These are phyloP conservation scores for Lophotis ruficrista DNA, from an alignment of 2,113 vertebrate species.

Conservation along the genomic window DNA sequence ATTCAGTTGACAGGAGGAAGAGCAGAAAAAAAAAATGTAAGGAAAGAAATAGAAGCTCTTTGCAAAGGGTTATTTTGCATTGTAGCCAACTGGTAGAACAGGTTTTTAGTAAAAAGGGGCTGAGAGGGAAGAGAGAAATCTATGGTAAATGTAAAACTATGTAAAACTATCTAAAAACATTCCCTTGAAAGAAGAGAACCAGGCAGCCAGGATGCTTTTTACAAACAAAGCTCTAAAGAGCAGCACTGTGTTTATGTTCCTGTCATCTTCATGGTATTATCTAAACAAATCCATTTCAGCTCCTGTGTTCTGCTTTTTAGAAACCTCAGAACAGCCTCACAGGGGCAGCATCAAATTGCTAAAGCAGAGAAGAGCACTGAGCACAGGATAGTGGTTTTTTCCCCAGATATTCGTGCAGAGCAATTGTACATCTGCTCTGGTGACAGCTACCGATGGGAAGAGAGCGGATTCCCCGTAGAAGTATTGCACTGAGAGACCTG, in stretches of 20 bases:
- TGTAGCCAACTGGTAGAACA: not conserved
- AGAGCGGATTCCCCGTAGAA: not conserved
- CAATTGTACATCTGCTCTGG: not conserved
- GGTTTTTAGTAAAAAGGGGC: not conserved
- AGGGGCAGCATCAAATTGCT: slow-evolving; percentile 56
- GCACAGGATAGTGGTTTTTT: not conserved
- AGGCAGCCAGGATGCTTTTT: not conserved
- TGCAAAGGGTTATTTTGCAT: not conserved
- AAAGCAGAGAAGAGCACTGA: slow-evolving; percentile 28
- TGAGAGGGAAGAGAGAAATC: not conserved
- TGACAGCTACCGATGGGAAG: not conserved
- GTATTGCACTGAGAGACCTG: not conserved
- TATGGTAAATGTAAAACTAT: not conserved
- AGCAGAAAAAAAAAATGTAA: not conserved
- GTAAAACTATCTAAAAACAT: not conserved
- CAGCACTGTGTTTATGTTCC: not conserved
- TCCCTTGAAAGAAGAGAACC: not conserved
- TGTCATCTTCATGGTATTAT: not conserved
- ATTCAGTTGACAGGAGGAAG: not conserved
- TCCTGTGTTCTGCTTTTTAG: not conserved
- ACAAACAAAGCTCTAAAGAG: not conserved
- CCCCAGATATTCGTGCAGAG: slow-evolving; percentile 11
- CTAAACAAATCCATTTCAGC: not conserved
- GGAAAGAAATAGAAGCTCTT: not conserved
- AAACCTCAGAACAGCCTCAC: slow-evolving; percentile 42